phyloP scores from a whole-genome alignment of 2,797 vertebrate species.

The Cyclura pinguis region DNA sequence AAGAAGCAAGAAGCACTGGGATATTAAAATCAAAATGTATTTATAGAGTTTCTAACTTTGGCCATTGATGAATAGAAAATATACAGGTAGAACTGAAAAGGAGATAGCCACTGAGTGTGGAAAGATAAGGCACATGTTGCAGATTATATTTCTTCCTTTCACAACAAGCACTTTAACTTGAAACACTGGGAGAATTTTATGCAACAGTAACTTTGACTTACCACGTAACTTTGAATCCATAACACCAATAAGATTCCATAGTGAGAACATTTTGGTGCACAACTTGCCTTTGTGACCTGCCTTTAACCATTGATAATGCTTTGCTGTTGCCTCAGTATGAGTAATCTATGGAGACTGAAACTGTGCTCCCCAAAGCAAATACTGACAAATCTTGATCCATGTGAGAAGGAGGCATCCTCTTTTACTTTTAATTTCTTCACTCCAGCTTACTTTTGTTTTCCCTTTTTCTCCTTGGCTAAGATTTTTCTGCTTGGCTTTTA shows the following conservation, averaged over 20 bases:
- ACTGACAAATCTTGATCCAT: conserved; percentile 20
- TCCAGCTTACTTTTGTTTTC: background rate
- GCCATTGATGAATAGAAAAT: no score
- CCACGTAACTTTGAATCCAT: conserved; percentile 61
- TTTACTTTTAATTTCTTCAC: conserved; percentile 13
- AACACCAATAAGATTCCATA: conserved; percentile 59
- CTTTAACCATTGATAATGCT: conserved; percentile 61
- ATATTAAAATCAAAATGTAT: fast-evolving
- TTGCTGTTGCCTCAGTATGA: conserved; percentile 50
- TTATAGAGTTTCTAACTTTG: background rate
- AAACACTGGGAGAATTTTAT: conserved; percentile 59
- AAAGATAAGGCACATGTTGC: background rate
- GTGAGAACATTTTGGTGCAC: conserved; percentile 68
- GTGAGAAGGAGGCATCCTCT: conserved; percentile 36
- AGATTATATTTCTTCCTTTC: conserved; percentile 27
- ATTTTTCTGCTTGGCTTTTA: conserved; percentile 6
- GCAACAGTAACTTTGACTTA: conserved; percentile 72
- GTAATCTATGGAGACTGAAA: conserved; percentile 45
- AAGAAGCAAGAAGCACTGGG: background rate
- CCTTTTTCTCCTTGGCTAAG: conserved; percentile 24
- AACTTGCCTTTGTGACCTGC: conserved; percentile 71
- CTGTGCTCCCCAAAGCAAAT: conserved; percentile 35
- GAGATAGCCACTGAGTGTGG: background rate
- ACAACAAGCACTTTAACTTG: conserved; percentile 37
- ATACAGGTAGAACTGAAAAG: fast-evolving